Evolutionary conservation across 2,888 invertebrate species (phyloP), one percentile per base, ranked within the genome.

Genomic region (Chloromyia formosa): DNA sequence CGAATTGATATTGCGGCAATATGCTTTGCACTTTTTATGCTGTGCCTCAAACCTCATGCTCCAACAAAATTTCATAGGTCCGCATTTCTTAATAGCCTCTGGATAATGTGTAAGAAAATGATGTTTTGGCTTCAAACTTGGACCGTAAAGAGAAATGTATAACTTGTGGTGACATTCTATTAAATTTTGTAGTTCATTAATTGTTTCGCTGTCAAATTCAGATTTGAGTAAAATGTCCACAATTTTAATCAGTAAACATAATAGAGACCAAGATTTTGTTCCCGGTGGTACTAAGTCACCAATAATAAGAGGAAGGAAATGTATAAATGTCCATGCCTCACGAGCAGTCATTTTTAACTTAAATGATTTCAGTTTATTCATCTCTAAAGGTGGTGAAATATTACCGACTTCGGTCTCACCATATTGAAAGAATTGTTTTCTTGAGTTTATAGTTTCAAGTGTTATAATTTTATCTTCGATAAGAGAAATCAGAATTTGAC

Each of bases 331-430:
- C 20, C 66, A 56, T 64, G 74, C 76, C 73, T 79, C 77, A 4
- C 77, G 76, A 5, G 78, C 77, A 10, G 78, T 75, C 77, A 79
- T 77, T 74, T 75, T 75, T 14, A 79, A 77, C 7, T 75, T 76
- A 14, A 14, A 23, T 10, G 49, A 68, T 71, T 78, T 77, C 10
- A 78, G 54, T 18, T 75, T 60, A 9, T 27, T 66, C 7, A 73
- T 10, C 40, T 22, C 20, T 68, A 78, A 72, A 56, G 75, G 75
- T 1, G 66, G 58, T 1, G 75, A 75, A 22, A 74, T 75, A 66
- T 79, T 78, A 12, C 77, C 76, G 20, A 75, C 73, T 23, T 78
- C 78, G 12, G 62, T 77, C 64, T 77, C 66, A 4, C 78, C 78
- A 68, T 76, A 79, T 12, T 45, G 45, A 76, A 79, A 79, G 53